A percentile compares a stretch with the other conserved stretches of the same genome.
Evolutionary conservation across 2,113 vertebrate genomes (phyloP).

Genomic region (Bucco capensis): DNA sequence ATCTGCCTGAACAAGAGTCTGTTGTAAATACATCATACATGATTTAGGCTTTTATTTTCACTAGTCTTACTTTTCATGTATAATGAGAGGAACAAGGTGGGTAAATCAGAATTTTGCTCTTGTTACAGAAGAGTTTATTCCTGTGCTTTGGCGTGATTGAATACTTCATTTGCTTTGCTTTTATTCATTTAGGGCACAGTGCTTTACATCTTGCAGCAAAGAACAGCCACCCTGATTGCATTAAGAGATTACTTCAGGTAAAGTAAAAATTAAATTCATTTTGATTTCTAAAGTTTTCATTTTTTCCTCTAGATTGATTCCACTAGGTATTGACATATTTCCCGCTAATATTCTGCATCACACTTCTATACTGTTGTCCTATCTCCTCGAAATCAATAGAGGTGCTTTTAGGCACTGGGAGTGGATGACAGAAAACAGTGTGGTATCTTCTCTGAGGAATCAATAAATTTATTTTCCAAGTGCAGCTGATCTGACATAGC

Average conservation of each 20-base stretch:
- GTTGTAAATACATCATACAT: background rate
- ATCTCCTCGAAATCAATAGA: background rate
- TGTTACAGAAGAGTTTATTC: background rate
- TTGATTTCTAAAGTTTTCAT: background rate
- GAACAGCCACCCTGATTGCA: conserved; percentile 86
- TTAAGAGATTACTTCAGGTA: conserved; percentile 92
- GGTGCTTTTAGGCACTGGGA: background rate
- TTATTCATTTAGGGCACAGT: conserved; percentile 78
- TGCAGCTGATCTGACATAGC: background rate
- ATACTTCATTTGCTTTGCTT: background rate
- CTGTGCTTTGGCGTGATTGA: background rate
- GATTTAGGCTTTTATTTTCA: background rate
- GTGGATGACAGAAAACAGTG: background rate
- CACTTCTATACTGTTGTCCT: background rate
- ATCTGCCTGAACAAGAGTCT: background rate
- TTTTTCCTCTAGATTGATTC: background rate
- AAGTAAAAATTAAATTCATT: background rate
- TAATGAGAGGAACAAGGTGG: background rate
- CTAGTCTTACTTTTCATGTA: background rate
- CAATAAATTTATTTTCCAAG: background rate
- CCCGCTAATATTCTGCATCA: background rate
- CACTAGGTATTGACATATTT: background rate
- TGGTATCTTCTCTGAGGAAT: background rate
- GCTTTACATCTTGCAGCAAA: conserved; percentile 92
- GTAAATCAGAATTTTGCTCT: background rate